Evolutionary conservation across 2,113 vertebrate genomes (phyloP), one percentile per base, ranked within the genome.

Genomic region (Menura novaehollandiae): DNA sequence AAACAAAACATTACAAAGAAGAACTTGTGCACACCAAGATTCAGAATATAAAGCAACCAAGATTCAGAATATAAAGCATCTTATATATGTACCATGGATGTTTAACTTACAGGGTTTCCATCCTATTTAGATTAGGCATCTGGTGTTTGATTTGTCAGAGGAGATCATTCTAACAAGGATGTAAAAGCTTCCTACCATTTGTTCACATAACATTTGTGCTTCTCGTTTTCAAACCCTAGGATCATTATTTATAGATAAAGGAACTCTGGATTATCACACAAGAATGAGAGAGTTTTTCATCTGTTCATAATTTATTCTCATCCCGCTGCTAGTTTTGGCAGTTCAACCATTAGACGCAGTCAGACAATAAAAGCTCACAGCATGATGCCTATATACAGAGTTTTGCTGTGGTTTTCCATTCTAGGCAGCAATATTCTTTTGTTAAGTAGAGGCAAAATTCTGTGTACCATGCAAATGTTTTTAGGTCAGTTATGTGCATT

Each of bases 301-400:
- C 74, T 91, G 44, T 69, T 95, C 66, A 74, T 91, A 80, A 92
- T 84, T 92, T 92, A 79, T 92, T 94, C 51, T 80, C 78, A 55
- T 55, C 91, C 85, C 0, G 9, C 95, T 91, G 93, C 73, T 95
- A 62, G 60, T 81, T 96, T 95, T 96, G 94, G 62, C 92, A 95
- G 80, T 47, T 75, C 44, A 62, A 14, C 47, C 41, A 66, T 83
- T 91, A 89, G 55, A 79, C 55, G 7, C 92, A 96, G 92, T 92
- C 69, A 95, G 91, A 91, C 62, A 96, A 95, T 96, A 91, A 96
- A 95, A 91, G 56, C 67, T 85, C 89, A 92, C 95, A 96, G 94
- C 53, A 43, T 44, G 93, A 67, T 88, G 67, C 21, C 2, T 47
- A 63, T 87, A 71, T 73, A 49, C 69, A 23, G 30, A 82, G 56